Conservation (phyloP, 2,888 invertebrate species). For the Drosophila helvetica region DNA sequence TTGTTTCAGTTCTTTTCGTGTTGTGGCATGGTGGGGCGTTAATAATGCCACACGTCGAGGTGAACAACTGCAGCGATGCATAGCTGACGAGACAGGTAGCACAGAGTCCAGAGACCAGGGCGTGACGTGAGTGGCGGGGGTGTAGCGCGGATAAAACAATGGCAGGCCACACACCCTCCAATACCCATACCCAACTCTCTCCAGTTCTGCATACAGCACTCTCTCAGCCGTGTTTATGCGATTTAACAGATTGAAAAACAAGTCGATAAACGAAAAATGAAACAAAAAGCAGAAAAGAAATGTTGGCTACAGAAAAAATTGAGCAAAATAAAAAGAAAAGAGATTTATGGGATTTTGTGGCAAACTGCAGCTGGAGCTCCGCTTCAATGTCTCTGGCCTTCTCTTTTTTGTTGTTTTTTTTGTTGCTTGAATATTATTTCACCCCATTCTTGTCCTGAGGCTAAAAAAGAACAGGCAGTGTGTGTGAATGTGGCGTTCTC, state of each 20-base stretch:
- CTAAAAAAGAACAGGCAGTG: background rate
- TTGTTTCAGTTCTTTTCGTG: conserved; percentile 6
- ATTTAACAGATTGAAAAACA: conserved; percentile 42
- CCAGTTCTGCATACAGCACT: conserved; percentile 3
- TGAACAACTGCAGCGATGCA: conserved; percentile 37
- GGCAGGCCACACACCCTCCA: conserved; percentile 1
- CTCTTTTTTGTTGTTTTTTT: background rate
- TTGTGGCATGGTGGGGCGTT: conserved; percentile 20
- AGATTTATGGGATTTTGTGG: conserved; percentile 22
- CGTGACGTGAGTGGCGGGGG: background rate
- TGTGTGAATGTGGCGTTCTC: too few relatives aligned
- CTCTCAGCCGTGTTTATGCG: conserved; percentile 25
- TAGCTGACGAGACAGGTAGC: conserved; percentile 31
- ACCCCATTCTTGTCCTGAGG: background rate
- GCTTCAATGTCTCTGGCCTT: background rate
- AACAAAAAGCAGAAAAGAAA: conserved; percentile 8
- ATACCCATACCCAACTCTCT: background rate
- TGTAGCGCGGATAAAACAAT: conserved; percentile 19
- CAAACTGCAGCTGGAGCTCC: conserved; percentile 17
- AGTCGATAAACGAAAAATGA: conserved; percentile 23
- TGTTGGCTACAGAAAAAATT: background rate
- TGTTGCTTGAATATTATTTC: background rate
- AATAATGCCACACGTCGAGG: conserved; percentile 30
- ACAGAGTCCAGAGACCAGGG: conserved; percentile 5
- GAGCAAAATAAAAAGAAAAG: conserved; percentile 2